Evolutionary conservation across 2,113 vertebrate genomes (phyloP).

Genomic region (Sprattus sprattus): DNA sequence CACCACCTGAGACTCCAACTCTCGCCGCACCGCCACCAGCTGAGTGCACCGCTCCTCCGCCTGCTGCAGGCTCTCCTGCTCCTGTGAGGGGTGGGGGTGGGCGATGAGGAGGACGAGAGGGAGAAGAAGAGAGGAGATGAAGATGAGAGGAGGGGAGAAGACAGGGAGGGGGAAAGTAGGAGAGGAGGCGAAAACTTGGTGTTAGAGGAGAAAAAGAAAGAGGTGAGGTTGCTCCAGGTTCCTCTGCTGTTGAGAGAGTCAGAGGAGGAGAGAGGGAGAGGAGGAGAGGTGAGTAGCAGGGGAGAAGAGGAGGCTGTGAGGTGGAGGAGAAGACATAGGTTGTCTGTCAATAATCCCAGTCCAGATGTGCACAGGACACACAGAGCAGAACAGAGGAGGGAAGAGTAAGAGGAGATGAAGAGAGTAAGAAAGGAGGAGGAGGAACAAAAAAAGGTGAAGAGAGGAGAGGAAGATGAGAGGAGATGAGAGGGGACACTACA

Average conservation of each 20-base stretch:
- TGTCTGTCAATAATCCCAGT: not conserved
- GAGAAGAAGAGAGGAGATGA: not conserved
- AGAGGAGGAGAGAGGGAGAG: not conserved
- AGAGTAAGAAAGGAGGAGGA: not conserved
- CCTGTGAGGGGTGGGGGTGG: constrained; percentile 49
- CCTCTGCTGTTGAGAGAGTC: not conserved
- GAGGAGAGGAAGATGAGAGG: not conserved
- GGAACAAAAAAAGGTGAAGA: not conserved
- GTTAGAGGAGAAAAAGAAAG: not conserved
- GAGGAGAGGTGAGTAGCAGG: constrained; percentile 19
- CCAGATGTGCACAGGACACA: not conserved
- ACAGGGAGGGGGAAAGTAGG: not conserved
- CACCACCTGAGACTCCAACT: constrained; percentile 67
- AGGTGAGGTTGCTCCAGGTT: not conserved
- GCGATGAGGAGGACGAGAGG: not conserved
- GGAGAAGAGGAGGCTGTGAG: too few relatives aligned
- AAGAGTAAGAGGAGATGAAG: not conserved
- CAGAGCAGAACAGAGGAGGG: not conserved
- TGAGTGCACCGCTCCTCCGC: constrained; percentile 66
- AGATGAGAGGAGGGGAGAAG: not conserved
- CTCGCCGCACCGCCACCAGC: constrained; percentile 62
- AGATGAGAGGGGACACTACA: not conserved
- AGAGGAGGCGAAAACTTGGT: not conserved
- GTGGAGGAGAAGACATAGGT: not conserved
- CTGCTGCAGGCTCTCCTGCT: constrained; percentile 64